Percentiles rank a stretch among this genome's conserved stretches.
Conservation (phyloP, 2,113 vertebrate species). For the Pungitius pungitius region DNA sequence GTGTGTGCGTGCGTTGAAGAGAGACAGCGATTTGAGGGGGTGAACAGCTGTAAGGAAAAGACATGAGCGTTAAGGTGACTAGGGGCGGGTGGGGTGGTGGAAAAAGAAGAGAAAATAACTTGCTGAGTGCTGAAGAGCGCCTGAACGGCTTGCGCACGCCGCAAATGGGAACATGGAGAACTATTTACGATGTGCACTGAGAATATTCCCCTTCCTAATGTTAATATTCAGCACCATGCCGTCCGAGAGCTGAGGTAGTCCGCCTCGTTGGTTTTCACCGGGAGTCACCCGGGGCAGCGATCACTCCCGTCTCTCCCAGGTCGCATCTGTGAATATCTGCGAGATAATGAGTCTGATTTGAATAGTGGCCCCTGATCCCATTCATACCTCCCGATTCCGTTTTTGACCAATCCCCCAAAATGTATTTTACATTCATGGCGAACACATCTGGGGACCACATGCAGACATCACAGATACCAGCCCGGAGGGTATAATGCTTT, state of each 20-base stretch:
- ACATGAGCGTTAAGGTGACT: constrained; percentile 15
- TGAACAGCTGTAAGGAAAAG: constrained; percentile 45
- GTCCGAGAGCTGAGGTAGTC: background rate
- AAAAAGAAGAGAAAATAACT: constrained; percentile 5
- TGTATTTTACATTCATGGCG: constrained; percentile 58
- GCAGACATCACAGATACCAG: constrained; percentile 24
- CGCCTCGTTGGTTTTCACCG: background rate
- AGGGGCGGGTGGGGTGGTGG: constrained; percentile 2
- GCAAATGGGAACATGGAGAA: background rate
- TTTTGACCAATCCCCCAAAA: constrained; percentile 42
- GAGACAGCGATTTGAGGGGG: constrained; percentile 33
- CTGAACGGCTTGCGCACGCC: background rate
- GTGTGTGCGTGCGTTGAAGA: constrained; percentile 24
- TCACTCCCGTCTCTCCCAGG: constrained; percentile 27
- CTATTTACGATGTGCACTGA: background rate
- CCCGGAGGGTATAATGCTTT: constrained; percentile 8
- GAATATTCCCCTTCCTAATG: constrained; percentile 2
- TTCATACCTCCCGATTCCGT: constrained; percentile 49
- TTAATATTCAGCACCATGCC: constrained; percentile 18
- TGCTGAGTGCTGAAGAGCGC: background rate
- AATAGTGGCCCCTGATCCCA: constrained; percentile 66
- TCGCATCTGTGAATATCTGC: constrained; percentile 34
- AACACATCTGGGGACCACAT: constrained; percentile 42
- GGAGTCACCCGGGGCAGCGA: constrained; percentile 20
- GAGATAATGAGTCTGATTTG: constrained; percentile 54